A percentile compares a stretch with the other conserved stretches of the same genome.
Conservation (phyloP, 1,140 invertebrate species). For the Zaprionus capensis region DNA sequence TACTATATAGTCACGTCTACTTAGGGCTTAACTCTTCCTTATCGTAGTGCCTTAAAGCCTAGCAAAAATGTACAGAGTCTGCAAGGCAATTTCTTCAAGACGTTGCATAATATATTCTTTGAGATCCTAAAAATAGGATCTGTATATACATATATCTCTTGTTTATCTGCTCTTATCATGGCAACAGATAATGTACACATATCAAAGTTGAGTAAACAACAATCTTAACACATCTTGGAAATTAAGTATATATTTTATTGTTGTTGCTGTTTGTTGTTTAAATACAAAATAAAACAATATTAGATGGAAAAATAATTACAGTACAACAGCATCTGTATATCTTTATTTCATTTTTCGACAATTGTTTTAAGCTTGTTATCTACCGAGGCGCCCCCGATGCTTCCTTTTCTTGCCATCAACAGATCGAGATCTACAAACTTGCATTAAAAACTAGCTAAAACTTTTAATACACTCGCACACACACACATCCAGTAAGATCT, state of each 20-base stretch:
- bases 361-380: slow-evolving; percentile 3
- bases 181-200: slow-evolving; percentile 16
- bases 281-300: slow-evolving; percentile 48
- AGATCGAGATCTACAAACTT: slow-evolving; percentile 20
- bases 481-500: slow-evolving; percentile 14
- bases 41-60: slow-evolving; percentile 1
- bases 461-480: slow-evolving; percentile 12
- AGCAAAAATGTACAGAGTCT: slow-evolving; percentile 32
- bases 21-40: slow-evolving; percentile 22
- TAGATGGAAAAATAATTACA: slow-evolving; percentile 22
- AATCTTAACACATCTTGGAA: slow-evolving; percentile 53
- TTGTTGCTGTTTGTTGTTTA: slow-evolving; percentile 31
- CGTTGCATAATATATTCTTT: slow-evolving; percentile 18
- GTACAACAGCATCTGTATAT: slow-evolving; percentile 29
- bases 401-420: not conserved
- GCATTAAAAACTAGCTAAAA: slow-evolving; percentile 30
- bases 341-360: slow-evolving; percentile 20
- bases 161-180: slow-evolving; percentile 15
- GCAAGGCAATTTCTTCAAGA: slow-evolving; percentile 1
- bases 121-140: slow-evolving; percentile 1
- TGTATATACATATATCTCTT: slow-evolving; percentile 1
- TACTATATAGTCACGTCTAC: slow-evolving; percentile 22
- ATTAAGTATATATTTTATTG: slow-evolving; percentile 52
- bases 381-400: not conserved
- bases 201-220: slow-evolving; percentile 20